Conservation (phyloP, 2,888 invertebrate genomes). For the Meandrusa payeni region DNA sequence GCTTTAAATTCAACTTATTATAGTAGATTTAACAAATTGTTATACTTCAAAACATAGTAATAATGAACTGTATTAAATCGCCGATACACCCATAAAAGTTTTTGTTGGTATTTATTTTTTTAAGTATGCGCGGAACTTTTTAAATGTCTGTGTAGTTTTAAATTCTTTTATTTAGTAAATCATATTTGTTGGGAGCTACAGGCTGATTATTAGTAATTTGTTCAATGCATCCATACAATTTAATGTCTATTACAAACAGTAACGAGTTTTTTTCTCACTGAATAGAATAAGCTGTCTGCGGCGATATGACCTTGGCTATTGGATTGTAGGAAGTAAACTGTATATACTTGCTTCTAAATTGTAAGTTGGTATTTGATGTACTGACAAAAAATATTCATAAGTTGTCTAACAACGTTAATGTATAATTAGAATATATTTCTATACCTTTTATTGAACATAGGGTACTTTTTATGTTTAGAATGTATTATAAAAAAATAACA, state of each 20-base stretch:
- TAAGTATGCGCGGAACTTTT: constrained; percentile 69
- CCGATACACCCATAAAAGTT: constrained; percentile 59
- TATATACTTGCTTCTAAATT: constrained; percentile 78
- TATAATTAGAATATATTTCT: constrained; percentile 32
- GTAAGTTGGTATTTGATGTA: constrained; percentile 78
- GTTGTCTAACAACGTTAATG: constrained; percentile 42
- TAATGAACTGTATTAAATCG: constrained; percentile 26
- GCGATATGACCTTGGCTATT: constrained; percentile 76
- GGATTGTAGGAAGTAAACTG: constrained; percentile 80
- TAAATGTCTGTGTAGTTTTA: constrained; percentile 41
- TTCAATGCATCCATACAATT: constrained; percentile 7
- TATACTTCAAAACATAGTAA: constrained; percentile 2
- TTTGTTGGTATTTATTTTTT: constrained; percentile 51
- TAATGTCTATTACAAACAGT: constrained; percentile 33
- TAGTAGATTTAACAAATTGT: not conserved
- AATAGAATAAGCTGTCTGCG: constrained; percentile 74
- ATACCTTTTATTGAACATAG: constrained; percentile 11
- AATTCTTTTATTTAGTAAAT: constrained; percentile 18
- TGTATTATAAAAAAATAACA: no score
- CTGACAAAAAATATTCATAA: constrained; percentile 73
- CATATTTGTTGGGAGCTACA: constrained; percentile 31
- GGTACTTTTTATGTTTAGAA: not conserved
- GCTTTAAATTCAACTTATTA: constrained; percentile 23
- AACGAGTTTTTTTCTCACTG: constrained; percentile 63
- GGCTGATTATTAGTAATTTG: constrained; percentile 41